Conservation (phyloP, 2,888 invertebrate genomes). For the Dyspetes luteomarginatus region DNA sequence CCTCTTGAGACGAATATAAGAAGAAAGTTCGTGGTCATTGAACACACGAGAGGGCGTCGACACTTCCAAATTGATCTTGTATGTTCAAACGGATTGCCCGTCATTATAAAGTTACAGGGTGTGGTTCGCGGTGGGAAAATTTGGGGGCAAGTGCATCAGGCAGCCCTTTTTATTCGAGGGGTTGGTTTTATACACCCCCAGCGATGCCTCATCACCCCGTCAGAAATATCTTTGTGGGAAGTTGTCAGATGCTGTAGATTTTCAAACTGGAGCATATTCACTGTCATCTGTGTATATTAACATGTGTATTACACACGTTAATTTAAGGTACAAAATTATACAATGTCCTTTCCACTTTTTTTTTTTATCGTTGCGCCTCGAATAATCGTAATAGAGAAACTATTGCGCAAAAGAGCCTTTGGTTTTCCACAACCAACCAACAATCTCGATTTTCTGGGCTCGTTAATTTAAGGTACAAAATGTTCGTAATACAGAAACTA, state of each 20-base stretch:
- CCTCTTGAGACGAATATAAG: too few species aligned
- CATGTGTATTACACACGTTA: constrained; percentile 16
- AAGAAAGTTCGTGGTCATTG: too few species aligned
- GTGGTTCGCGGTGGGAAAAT: constrained; percentile 68
- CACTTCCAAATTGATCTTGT: constrained; percentile 36
- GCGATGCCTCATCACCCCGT: background rate
- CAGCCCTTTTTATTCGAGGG: constrained; percentile 23
- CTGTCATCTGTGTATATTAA: constrained; percentile 46
- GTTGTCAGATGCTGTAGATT: constrained; percentile 70
- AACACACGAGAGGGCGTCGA: too few species aligned
- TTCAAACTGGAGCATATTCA: constrained; percentile 22
- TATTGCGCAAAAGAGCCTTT: too few species aligned
- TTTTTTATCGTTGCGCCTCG: constrained; percentile 20
- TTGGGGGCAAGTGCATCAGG: constrained; percentile 64
- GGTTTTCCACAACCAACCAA: constrained; percentile 16
- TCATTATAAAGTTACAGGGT: constrained; percentile 75
- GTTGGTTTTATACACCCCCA: constrained; percentile 1
- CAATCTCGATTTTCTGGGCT: background rate
- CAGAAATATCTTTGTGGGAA: constrained; percentile 75
- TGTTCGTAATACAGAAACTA: background rate
- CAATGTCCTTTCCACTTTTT: background rate
- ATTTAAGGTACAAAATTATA: too few species aligned
- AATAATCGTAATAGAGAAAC: too few species aligned
- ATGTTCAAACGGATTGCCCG: constrained; percentile 33
- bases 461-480: too few species aligned